A percentile compares a stretch with the other conserved stretches of the same genome.
Conservation (phyloP, 2,888 invertebrate genomes). For the Camponotus fellah region DNA sequence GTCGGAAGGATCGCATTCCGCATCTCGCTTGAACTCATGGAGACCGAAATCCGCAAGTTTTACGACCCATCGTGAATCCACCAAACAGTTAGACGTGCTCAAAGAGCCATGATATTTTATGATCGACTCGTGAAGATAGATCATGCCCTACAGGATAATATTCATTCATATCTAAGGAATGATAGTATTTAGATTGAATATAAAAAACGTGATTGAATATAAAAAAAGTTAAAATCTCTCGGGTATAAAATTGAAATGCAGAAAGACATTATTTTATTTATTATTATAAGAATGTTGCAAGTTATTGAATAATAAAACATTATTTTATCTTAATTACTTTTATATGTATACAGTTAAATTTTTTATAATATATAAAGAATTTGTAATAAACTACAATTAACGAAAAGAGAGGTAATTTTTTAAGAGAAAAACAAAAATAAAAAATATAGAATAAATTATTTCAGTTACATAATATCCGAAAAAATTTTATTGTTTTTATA, state of each 20-base stretch:
- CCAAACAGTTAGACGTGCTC: conserved; percentile 96
- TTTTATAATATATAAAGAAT: neutral
- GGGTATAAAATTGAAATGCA: neutral
- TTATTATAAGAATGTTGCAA: neutral
- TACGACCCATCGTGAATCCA: conserved; percentile 98
- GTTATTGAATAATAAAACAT: neutral
- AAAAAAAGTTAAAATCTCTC: neutral
- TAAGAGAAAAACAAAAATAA: neutral
- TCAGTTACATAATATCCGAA: neutral
- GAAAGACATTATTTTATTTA: neutral
- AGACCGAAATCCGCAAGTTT: conserved; percentile 97
- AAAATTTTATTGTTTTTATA: neutral
- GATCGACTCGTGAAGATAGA: conserved; percentile 95
- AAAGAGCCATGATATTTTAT: conserved; percentile 95
- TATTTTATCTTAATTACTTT: neutral
- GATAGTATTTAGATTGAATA: neutral
- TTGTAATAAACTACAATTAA: neutral
- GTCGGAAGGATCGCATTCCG: conserved; percentile 89
- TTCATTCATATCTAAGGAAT: neutral
- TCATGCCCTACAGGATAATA: conserved; percentile 91
- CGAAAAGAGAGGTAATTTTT: neutral
- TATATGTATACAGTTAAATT: neutral
- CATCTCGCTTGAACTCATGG: conserved; percentile 93
- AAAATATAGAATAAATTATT: neutral
- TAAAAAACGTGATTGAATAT: neutral